Base-by-base conservation (phyloP, 2,113 vertebrate genomes). In the Varanus komodoensis region DNA sequence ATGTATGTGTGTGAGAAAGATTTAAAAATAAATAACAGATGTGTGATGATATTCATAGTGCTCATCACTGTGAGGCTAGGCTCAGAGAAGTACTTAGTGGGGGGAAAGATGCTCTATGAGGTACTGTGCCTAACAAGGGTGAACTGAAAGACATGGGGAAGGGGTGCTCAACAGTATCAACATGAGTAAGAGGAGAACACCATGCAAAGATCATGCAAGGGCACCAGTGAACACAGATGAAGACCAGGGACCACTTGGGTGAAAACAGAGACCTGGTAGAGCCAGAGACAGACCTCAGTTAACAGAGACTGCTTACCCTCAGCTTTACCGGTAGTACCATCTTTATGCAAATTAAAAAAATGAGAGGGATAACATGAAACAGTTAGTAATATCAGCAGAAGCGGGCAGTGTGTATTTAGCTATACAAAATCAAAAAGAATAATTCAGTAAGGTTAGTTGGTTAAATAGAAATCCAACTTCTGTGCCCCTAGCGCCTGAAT, bases 271-370 rank as follows among this genome's bases (percentile, higher is more conserved):
- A 96, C 95, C 92, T 93, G 91, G 94, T 89, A 96, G 91, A 29
- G 95, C 93, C 96, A 93, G 92, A 95, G 95, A 97, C 97, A 98
- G 95, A 98, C 94, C 97, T 94, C 96, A 89, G 95, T 95, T 95
- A 98, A 97, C 90, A 97, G 94, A 98, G 91, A 97, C 97, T 94
- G 97, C 99, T 99, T 99, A 99, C 99, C 99, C 98, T 99, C 98
- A 0, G 97, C 94, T 98, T 98, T 99, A 99, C 97, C 98, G 91
- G 98, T 95, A 95, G 98, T 97, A 98, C 98, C 99, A 96, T 99
- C 99, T 99, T 98, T 98, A 97, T 96, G 98, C 98, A 98, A 98
- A 98, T 97, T 97, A 96, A 96, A 98, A 96, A 97, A 34, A 95
- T 97, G 96, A 97, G 94, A 97, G 97, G 96, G 97, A 98, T 96